Evolutionary conservation across 2,888 invertebrate species (phyloP).

Genomic region (Gastrophysa polygoni): DNA sequence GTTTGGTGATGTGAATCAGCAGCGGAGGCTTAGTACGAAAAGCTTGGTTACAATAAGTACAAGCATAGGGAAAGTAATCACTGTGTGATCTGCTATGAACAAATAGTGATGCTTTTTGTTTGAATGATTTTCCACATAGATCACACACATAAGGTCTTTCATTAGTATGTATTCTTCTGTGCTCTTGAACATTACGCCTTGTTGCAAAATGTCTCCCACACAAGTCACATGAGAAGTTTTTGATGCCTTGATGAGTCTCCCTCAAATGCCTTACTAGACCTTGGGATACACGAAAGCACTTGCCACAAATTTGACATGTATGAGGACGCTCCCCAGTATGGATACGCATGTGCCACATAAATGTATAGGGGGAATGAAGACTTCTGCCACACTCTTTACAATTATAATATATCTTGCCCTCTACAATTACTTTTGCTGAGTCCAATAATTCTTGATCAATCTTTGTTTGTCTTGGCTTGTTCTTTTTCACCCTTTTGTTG

Average conservation of each 20-base stretch:
- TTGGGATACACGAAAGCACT: slow-evolving; percentile 69
- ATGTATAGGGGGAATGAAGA: slow-evolving; percentile 67
- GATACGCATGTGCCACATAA: slow-evolving; percentile 67
- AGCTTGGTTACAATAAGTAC: slow-evolving; percentile 66
- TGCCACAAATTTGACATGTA: slow-evolving; percentile 71
- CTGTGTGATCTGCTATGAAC: slow-evolving; percentile 67
- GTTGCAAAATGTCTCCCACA: slow-evolving; percentile 67
- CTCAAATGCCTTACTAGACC: slow-evolving; percentile 67
- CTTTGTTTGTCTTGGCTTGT: slow-evolving; percentile 46
- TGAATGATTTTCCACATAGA: slow-evolving; percentile 68
- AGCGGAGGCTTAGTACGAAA: slow-evolving; percentile 66
- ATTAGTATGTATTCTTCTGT: slow-evolving; percentile 66
- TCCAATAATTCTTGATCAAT: slow-evolving; percentile 57
- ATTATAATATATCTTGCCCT: slow-evolving; percentile 63
- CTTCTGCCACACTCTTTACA: slow-evolving; percentile 66
- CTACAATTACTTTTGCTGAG: slow-evolving; percentile 55
- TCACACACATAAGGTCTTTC: slow-evolving; percentile 65
- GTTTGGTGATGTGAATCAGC: slow-evolving; percentile 64
- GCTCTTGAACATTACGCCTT: slow-evolving; percentile 66
- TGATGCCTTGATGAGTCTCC: slow-evolving; percentile 68
- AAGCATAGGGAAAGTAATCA: slow-evolving; percentile 63
- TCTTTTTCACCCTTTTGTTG: slow-evolving; percentile 30
- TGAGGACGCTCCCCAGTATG: slow-evolving; percentile 71
- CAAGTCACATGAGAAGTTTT: slow-evolving; percentile 64
- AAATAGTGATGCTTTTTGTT: slow-evolving; percentile 69